Evolutionary conservation across 2,113 vertebrate genomes (phyloP).

Genomic region (Atherinomorus stipes): DNA sequence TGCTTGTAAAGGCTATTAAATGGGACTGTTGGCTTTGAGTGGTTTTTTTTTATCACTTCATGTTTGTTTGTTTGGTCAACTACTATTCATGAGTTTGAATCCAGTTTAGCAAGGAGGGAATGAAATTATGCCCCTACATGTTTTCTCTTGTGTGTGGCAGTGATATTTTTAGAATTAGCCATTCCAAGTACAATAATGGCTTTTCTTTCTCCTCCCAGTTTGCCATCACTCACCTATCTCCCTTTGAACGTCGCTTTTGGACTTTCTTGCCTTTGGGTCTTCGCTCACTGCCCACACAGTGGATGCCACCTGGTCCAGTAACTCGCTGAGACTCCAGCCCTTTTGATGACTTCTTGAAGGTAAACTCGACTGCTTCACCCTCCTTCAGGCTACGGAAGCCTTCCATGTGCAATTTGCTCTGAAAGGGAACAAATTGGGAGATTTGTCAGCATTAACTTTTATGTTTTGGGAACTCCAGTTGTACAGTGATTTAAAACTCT

Average conservation of each 20-base stretch:
- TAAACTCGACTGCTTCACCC: slow-evolving; percentile 94
- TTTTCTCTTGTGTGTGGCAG: background rate
- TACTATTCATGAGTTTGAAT: background rate
- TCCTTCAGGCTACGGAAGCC: slow-evolving; percentile 98
- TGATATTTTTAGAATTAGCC: background rate
- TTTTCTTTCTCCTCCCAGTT: background rate
- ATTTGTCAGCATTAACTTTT: background rate
- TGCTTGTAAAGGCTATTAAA: background rate
- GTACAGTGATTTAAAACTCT: fast-evolving
- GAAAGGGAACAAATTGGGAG: slow-evolving; percentile 37
- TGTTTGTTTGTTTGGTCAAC: background rate
- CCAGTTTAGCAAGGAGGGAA: background rate
- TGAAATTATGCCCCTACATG: background rate
- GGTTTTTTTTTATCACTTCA: background rate
- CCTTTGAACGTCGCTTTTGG: slow-evolving; percentile 93
- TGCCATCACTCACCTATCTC: slow-evolving; percentile 87
- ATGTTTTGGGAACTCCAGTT: background rate
- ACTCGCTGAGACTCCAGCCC: slow-evolving; percentile 94
- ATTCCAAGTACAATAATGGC: background rate
- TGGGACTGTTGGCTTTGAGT: background rate
- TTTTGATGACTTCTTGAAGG: slow-evolving; percentile 96
- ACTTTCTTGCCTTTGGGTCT: slow-evolving; percentile 95
- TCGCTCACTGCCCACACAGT: slow-evolving; percentile 93
- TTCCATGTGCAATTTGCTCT: slow-evolving; percentile 99
- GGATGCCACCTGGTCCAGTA: slow-evolving; percentile 90